Conservation (phyloP, 1,140 invertebrate genomes). For the Danaus plexippus region DNA sequence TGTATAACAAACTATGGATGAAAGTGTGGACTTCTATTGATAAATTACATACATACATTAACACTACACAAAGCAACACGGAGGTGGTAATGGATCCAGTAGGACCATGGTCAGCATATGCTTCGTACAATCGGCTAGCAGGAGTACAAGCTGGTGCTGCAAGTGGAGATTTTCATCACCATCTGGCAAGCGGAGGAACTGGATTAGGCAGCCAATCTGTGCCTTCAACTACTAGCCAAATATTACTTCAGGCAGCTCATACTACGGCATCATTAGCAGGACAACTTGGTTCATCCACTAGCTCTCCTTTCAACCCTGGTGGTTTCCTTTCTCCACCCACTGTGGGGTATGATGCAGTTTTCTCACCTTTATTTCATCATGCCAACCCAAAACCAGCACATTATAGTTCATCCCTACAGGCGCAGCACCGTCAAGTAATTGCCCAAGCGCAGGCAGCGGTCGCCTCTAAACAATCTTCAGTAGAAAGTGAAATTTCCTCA, state of each 20-base stretch:
- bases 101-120: constrained; percentile 82
- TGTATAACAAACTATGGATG: constrained; percentile 65
- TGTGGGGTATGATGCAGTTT: constrained; percentile 80
- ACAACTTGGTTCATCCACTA: constrained; percentile 71
- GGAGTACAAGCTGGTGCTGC: constrained; percentile 74
- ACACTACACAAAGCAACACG: constrained; percentile 52
- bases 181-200: constrained; percentile 70
- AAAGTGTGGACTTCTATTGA: constrained; percentile 67
- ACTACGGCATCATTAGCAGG: constrained; percentile 75
- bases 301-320: constrained; percentile 78
- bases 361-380: constrained; percentile 81
- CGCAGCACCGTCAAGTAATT: constrained; percentile 74
- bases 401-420: constrained; percentile 74
- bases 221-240: constrained; percentile 75
- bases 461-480: constrained; percentile 72
- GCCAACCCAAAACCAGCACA: constrained; percentile 76
- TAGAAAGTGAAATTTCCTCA: constrained; percentile 73
- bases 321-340: constrained; percentile 79
- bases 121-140: constrained; percentile 81
- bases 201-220: constrained; percentile 68
- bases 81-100: constrained; percentile 82
- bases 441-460: constrained; percentile 70
- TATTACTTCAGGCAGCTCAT: constrained; percentile 76
- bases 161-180: constrained; percentile 77
- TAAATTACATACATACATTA: constrained; percentile 62